phyloP scores from a whole-genome alignment of 2,113 vertebrate species.

The Barbus barbus region DNA sequence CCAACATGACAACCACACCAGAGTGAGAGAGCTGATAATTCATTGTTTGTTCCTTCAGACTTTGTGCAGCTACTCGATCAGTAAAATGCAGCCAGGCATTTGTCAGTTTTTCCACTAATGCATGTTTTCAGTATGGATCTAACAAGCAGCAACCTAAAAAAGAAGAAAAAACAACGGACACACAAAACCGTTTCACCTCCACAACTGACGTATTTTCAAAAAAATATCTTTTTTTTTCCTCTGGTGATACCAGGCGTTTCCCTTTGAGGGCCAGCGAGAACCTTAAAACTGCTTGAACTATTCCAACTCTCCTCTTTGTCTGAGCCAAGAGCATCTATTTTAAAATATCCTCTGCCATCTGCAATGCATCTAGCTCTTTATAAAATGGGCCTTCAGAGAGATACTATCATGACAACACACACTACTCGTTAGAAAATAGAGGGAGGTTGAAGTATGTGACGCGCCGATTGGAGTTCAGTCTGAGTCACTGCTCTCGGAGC shows the following conservation, averaged over 20 bases:
- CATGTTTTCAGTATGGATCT: slow-evolving; percentile 17
- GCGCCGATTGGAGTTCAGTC: slow-evolving; percentile 73
- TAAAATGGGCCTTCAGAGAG: slow-evolving; percentile 53
- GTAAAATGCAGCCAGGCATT: slow-evolving; percentile 46
- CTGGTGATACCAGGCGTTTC: slow-evolving; percentile 55
- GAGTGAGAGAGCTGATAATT: slow-evolving; percentile 20
- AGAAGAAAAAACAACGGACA: slow-evolving; percentile 3
- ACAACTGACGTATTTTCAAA: slow-evolving; percentile 44
- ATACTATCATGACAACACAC: slow-evolving; percentile 57
- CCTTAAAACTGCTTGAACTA: slow-evolving; percentile 35
- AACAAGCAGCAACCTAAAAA: slow-evolving; percentile 38
- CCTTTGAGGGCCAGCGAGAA: slow-evolving; percentile 56
- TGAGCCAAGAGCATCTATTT: slow-evolving; percentile 46
- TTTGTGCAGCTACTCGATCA: slow-evolving; percentile 40
- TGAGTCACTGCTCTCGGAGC: slow-evolving; percentile 89
- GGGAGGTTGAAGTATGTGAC: slow-evolving; percentile 41
- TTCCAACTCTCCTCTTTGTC: slow-evolving; percentile 41
- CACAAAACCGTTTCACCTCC: slow-evolving; percentile 49
- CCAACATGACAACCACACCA: slow-evolving; percentile 47
- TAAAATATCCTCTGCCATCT: slow-evolving; percentile 57
- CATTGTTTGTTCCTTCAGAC: slow-evolving; percentile 40
- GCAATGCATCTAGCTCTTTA: slow-evolving; percentile 47
- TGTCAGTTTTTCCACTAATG: slow-evolving; percentile 48
- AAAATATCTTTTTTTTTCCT: slow-evolving; percentile 41
- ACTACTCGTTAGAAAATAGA: slow-evolving; percentile 55